Conservation (phyloP, 2,888 invertebrate genomes). For the Creontiades dilutus region DNA sequence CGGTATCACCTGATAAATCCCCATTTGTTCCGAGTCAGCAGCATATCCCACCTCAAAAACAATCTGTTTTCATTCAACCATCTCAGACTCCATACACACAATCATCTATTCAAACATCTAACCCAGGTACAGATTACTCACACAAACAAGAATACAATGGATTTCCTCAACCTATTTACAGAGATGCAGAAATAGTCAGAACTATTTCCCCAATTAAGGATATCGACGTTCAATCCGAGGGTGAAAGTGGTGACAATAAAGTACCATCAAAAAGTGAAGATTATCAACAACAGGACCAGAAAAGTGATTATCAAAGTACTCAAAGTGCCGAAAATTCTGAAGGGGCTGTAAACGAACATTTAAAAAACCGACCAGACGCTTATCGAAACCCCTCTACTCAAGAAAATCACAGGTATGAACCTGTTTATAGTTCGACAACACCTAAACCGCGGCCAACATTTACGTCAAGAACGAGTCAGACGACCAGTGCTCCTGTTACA, state of each 20-base stretch:
- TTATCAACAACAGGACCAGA: background rate
- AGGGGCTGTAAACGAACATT: background rate
- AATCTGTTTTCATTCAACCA: conserved; percentile 34
- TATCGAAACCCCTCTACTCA: background rate
- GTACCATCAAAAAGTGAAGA: background rate
- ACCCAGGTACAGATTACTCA: conserved; percentile 26
- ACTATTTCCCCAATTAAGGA: conserved; percentile 87
- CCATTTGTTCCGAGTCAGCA: conserved; percentile 63
- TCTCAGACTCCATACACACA: conserved; percentile 44
- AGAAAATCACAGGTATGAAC: conserved; percentile 59
- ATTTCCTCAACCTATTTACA: conserved; percentile 8
- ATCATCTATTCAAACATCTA: conserved; percentile 15
- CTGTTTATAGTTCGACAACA: conserved; percentile 56
- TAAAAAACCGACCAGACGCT: conserved; percentile 64
- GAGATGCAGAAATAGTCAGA: conserved; percentile 84
- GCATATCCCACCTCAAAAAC: conserved; percentile 32
- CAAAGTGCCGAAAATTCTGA: background rate
- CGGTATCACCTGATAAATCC: background rate
- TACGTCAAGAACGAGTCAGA: conserved; percentile 44
- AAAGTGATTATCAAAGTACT: background rate
- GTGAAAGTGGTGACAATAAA: conserved; percentile 49
- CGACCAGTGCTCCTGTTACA: conserved; percentile 35
- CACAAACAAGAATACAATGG: conserved; percentile 18
- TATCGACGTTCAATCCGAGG: conserved; percentile 81
- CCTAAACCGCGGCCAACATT: conserved; percentile 56